phyloP scores from a whole-genome alignment of 1,140 invertebrate species.

The Drosophila rhopaloa region DNA sequence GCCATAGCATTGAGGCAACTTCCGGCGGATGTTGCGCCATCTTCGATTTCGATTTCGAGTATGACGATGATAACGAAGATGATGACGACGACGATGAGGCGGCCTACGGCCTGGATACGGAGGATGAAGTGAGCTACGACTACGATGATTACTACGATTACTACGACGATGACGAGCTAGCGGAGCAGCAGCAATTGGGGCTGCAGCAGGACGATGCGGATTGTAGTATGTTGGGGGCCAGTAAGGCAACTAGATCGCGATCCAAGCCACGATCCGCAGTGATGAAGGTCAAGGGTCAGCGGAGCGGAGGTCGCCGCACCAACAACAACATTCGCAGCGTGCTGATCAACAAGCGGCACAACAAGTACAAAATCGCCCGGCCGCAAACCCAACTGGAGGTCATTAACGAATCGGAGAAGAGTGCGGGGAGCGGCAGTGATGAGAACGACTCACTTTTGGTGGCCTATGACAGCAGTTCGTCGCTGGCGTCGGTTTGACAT shows the following conservation, averaged over 20 bases:
- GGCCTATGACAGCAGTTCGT: conserved; percentile 84
- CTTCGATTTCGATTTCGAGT: conserved; percentile 78
- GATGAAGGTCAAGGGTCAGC: conserved; percentile 54
- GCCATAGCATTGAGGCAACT: conserved; percentile 56
- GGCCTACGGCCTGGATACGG: conserved; percentile 44
- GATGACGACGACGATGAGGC: conserved; percentile 60
- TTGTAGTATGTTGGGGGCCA: conserved; percentile 69
- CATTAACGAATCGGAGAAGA: conserved; percentile 80
- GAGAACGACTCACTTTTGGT: conserved; percentile 85
- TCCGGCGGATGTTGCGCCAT: conserved; percentile 76
- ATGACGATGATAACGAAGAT: conserved; percentile 67
- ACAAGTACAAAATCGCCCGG: conserved; percentile 80
- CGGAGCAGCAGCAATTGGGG: conserved; percentile 51
- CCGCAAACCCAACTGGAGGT: conserved; percentile 82
- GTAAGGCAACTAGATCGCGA: conserved; percentile 7
- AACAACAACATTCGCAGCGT: conserved; percentile 82
- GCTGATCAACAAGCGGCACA: conserved; percentile 79
- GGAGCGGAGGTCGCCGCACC: conserved; percentile 32
- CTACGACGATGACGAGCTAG: conserved; percentile 64
- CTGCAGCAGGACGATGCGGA: conserved; percentile 62
- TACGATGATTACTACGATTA: conserved; percentile 76
- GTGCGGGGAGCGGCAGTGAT: conserved; percentile 82
- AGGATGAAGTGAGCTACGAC: conserved; percentile 65
- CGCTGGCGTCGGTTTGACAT: conserved; percentile 85
- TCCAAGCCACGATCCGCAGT: conserved; percentile 39